These are phyloP conservation scores for Acrossocheilus wenchowensis DNA, from an alignment of 2,797 vertebrate genomes.

Conservation along the genomic window DNA sequence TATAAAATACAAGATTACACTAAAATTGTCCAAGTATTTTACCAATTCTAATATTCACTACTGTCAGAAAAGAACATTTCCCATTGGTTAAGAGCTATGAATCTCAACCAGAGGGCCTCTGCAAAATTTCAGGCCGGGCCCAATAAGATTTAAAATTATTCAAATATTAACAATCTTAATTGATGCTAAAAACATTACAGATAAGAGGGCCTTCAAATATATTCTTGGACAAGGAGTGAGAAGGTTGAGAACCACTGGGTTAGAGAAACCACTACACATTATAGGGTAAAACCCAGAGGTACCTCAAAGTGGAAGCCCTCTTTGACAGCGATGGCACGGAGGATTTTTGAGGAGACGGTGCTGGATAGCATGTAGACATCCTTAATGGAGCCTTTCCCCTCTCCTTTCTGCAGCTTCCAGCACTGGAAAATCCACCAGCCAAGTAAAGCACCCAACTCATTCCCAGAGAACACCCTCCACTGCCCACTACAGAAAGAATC, in stretches of 20 bases:
- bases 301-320: slow-evolving; percentile 99
- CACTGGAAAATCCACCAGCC: slow-evolving; percentile 96
- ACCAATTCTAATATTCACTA: background rate
- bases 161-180: background rate
- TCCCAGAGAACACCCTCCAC: slow-evolving; percentile 96
- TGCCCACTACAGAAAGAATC: slow-evolving; percentile 77
- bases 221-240: background rate
- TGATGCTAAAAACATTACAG: background rate
- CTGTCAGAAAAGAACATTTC: background rate
- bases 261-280: background rate
- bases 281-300: slow-evolving; percentile 26
- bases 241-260: background rate
- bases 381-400: slow-evolving; percentile 76
- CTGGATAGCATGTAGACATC: slow-evolving; percentile 93
- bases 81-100: background rate
- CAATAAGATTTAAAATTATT: background rate
- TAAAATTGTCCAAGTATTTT: background rate
- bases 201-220: background rate
- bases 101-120: background rate
- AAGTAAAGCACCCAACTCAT: slow-evolving; percentile 92
- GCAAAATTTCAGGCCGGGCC: background rate
- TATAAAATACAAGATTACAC: background rate
- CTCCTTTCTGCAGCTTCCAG: slow-evolving; percentile 86
- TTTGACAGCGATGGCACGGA: slow-evolving; percentile 92
- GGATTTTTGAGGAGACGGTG: slow-evolving; percentile 97